These are phyloP conservation scores for Trachelus stipa DNA, from an alignment of 2,888 invertebrate species.

Conservation along the genomic window DNA sequence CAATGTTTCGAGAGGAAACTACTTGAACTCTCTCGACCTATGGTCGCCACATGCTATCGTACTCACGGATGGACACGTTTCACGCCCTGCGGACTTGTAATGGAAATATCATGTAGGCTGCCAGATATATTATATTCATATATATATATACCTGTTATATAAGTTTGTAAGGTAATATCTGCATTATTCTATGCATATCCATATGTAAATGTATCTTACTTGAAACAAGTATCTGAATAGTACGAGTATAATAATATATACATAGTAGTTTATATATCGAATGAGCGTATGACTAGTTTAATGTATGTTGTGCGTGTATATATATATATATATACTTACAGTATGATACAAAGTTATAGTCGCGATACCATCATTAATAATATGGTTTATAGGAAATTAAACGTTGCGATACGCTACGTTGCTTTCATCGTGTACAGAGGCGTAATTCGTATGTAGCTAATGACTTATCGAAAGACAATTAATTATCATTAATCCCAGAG, in stretches of 20 bases:
- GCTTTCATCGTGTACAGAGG: neutral
- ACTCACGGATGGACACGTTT: conserved; percentile 33
- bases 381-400: neutral
- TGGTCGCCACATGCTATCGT: conserved; percentile 10
- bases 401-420: neutral
- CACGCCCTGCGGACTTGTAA: conserved; percentile 33
- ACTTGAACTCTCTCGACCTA: conserved; percentile 35
- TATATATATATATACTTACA: conserved; percentile 3
- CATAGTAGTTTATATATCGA: neutral
- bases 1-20: neutral
- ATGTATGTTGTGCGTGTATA: neutral
- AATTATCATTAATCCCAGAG: neutral
- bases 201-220: neutral
- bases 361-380: neutral
- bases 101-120: conserved; percentile 34
- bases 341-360: neutral
- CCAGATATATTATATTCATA: neutral
- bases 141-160: neutral
- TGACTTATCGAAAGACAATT: neutral
- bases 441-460: neutral
- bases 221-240: too few species aligned
- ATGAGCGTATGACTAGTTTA: neutral
- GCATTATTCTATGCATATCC: neutral
- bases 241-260: neutral
- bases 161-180: neutral